These are phyloP conservation scores for Corticium candelabrum DNA, from an alignment of 37 sponge, comb jelly and placozoan genomes.

Conservation along the genomic window DNA sequence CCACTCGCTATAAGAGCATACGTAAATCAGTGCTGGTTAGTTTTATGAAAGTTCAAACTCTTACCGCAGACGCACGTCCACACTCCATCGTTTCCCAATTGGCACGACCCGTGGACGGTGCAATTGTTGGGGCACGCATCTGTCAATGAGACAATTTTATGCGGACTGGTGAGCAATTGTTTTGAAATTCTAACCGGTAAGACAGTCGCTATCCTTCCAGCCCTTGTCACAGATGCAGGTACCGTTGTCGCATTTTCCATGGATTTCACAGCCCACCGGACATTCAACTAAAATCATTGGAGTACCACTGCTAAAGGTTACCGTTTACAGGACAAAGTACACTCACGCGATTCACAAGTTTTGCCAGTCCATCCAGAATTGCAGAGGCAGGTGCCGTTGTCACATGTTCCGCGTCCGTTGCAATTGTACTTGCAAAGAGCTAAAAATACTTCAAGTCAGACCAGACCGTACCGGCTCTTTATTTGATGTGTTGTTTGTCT, in stretches of 20 bases:
- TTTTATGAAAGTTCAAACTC: no score
- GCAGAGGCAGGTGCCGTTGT: constrained; percentile 1
- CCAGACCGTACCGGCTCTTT: not conserved
- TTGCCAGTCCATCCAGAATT: not conserved
- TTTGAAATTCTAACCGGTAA: not conserved
- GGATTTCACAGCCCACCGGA: not conserved
- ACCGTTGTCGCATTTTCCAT: not conserved
- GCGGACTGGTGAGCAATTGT: not conserved
- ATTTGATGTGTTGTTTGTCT: not conserved
- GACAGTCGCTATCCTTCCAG: not conserved
- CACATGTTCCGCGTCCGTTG: not conserved
- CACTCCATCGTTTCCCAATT: not conserved
- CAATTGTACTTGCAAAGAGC: not conserved
- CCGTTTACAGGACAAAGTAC: not conserved
- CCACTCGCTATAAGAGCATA: no score
- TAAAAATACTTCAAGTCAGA: not conserved
- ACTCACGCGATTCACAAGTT: not conserved
- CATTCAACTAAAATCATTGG: not conserved
- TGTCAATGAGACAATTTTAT: not conserved
- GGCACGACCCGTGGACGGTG: not conserved
- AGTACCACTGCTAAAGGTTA: not conserved
- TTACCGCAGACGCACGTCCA: not conserved
- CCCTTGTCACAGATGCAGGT: not conserved
- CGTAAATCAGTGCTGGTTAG: no score
- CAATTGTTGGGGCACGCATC: not conserved